These are phyloP conservation scores for Cheilosia soror DNA, from an alignment of 2,888 invertebrate genomes.

Conservation along the genomic window DNA sequence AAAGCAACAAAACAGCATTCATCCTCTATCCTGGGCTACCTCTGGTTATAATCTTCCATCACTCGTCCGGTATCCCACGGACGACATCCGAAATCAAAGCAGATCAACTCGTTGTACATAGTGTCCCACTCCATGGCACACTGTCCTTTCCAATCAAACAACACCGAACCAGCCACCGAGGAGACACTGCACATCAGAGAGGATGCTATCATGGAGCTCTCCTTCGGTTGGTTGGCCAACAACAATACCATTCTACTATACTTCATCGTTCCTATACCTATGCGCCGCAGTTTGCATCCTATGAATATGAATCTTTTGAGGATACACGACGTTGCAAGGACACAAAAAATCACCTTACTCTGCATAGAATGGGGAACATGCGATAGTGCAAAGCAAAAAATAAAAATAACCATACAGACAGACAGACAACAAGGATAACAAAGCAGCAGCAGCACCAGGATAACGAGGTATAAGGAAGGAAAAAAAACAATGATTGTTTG, in stretches of 20 bases:
- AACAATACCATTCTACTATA: conserved; percentile 56
- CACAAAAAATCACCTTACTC: conserved; percentile 62
- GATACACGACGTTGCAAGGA: conserved; percentile 53
- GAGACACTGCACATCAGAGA: conserved; percentile 34
- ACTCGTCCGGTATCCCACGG: conserved; percentile 62
- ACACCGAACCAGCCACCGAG: conserved; percentile 17
- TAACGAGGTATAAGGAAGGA: conserved; percentile 35
- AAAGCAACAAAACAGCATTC: conserved; percentile 51
- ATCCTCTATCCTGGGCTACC: conserved; percentile 35
- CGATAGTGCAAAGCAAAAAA: conserved; percentile 51
- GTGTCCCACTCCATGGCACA: conserved; percentile 3
- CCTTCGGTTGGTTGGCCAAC: conserved; percentile 71
- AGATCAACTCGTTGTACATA: conserved; percentile 57
- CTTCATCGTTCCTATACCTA: conserved; percentile 18
- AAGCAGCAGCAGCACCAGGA: conserved; percentile 42
- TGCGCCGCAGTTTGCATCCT: conserved; percentile 59
- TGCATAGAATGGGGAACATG: conserved; percentile 59
- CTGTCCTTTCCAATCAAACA: conserved; percentile 67
- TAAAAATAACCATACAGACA: conserved; percentile 23
- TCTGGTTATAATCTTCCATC: conserved; percentile 69
- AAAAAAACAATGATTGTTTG: conserved; percentile 54
- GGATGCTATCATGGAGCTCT: conserved; percentile 35
- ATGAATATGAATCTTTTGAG: conserved; percentile 72
- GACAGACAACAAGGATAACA: conserved; percentile 71
- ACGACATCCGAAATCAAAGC: conserved; percentile 67